These are phyloP conservation scores for Drosophila biarmipes DNA, from an alignment of 1,140 invertebrate species.

Conservation along the genomic window DNA sequence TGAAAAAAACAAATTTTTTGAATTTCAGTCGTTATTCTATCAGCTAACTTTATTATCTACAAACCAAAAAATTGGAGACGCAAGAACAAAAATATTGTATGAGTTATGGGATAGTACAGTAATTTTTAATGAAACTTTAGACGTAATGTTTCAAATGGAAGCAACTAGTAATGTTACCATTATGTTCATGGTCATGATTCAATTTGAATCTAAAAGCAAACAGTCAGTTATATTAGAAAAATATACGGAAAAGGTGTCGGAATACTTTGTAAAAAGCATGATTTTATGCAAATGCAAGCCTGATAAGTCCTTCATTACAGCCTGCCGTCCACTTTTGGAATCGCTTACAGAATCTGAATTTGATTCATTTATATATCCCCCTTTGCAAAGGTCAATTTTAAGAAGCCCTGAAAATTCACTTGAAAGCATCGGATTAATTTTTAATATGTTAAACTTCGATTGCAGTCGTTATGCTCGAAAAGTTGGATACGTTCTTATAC, in stretches of 20 bases:
- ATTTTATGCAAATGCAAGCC: conserved; percentile 93
- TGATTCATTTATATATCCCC: conserved; percentile 90
- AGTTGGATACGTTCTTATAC: conserved; percentile 92
- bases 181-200: conserved; percentile 61
- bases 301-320: conserved; percentile 88
- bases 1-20: conserved; percentile 66
- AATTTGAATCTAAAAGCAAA: conserved; percentile 41
- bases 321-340: conserved; percentile 88
- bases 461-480: conserved; percentile 92
- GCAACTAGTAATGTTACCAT: conserved; percentile 55
- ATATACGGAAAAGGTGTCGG: conserved; percentile 86
- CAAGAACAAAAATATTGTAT: conserved; percentile 69
- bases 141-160: conserved; percentile 64
- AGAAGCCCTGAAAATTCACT: conserved; percentile 96
- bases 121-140: conserved; percentile 53
- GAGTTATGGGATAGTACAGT: conserved; percentile 70
- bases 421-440: conserved; percentile 90
- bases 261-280: conserved; percentile 92
- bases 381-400: conserved; percentile 96
- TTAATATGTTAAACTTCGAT: conserved; percentile 90
- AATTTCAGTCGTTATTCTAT: conserved; percentile 70
- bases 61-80: conserved; percentile 65
- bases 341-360: conserved; percentile 90
- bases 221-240: conserved; percentile 80
- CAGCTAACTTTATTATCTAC: conserved; percentile 56